Base-by-base conservation (phyloP, 2,888 invertebrate genomes). In the Acheta domesticus region DNA sequence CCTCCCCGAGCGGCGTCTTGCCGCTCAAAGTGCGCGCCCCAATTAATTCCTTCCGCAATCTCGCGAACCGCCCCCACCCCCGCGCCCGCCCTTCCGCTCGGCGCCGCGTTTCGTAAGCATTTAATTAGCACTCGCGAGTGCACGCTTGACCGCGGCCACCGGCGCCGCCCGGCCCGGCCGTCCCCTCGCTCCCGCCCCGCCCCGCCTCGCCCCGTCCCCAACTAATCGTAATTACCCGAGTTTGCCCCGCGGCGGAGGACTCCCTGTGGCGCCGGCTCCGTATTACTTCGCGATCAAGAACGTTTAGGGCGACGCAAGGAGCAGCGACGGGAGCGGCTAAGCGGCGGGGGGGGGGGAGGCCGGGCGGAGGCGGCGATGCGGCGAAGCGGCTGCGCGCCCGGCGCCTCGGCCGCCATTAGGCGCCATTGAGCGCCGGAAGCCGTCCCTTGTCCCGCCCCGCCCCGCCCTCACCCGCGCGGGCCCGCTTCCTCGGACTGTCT, bases 41-140 rank as follows among this genome's bases (percentile, higher is more conserved):
- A 78, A 80, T 78, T 80, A 80, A 80, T 77, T 80, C 75, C 80
- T 80, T 78, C 80, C 80, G 80, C 79, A 80, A 80, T 77, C 76
- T 48, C 19, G 62, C 62, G 49, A 20, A 20, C 49, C 77, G 16
- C 76, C 76, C 16, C 11, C 19, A 48, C 48, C 76, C 76, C 19
- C 2, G 2, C 2, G 49, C 14, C 8, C n/a, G 62, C 48, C 76
- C 76, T 19, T 20, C 12, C 4, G 36, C 14, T 2, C n/a, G 62
- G 8, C 62, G 62, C 62, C 62, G 62, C 62, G 62, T 62, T 62
- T 62, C 62, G 62, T 62, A 62, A 62, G 62, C 62, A 62, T 48
- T 48, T 76, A 76, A 76, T 76, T 76, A 76, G 48, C 48, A 49
- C 48, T 19, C 16, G 62, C 73, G n/a, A 20, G 23, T 8, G 74